A percentile compares a stretch with the other conserved stretches of the same genome.
Conservation (phyloP, 2,113 vertebrate species). For the Ictalurus punctatus region DNA sequence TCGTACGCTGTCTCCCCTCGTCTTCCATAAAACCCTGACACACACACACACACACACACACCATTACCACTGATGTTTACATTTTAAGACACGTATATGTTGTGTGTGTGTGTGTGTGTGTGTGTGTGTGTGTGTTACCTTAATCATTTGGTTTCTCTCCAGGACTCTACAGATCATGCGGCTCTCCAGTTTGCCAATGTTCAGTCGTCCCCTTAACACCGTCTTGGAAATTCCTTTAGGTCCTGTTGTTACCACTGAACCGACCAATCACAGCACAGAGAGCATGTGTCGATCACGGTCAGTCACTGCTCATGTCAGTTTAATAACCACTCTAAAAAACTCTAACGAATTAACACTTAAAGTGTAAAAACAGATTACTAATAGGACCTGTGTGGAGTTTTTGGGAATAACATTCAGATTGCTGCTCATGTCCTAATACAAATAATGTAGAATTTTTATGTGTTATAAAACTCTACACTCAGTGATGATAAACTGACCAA, state of each 20-base stretch:
- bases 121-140: constrained; percentile 68
- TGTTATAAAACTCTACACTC: too few species aligned
- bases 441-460: neutral
- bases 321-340: neutral
- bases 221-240: constrained; percentile 88
- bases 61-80: neutral
- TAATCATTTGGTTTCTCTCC: constrained; percentile 83
- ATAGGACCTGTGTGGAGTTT: too few species aligned
- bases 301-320: neutral
- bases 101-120: too few species aligned
- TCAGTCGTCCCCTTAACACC: constrained; percentile 80
- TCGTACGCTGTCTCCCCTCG: constrained; percentile 90
- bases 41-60: neutral
- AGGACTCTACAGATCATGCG: constrained; percentile 90
- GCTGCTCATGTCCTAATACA: too few species aligned
- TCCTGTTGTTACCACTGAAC: constrained; percentile 83
- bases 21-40: constrained; percentile 95
- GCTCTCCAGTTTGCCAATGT: constrained; percentile 87
- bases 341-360: neutral
- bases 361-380: neutral
- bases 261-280: constrained; percentile 41
- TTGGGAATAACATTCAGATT: neutral
- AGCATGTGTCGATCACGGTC: neutral
- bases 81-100: neutral
- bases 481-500: constrained; percentile 74